phyloP scores from a whole-genome alignment of 1,140 invertebrate species.

The Cyclina sinensis region DNA sequence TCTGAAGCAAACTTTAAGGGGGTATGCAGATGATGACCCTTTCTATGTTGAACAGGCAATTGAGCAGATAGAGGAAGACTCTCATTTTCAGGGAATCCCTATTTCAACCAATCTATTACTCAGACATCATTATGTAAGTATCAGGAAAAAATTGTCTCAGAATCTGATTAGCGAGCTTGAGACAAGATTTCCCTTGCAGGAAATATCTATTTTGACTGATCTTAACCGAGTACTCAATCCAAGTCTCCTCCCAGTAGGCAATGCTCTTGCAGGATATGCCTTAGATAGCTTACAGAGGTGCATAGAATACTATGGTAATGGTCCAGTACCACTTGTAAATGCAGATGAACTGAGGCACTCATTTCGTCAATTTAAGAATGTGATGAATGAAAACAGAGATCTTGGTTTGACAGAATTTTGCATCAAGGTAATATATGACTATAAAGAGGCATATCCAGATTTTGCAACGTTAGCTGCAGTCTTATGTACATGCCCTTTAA shows the following conservation, averaged over 20 bases:
- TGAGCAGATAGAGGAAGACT: too few species aligned
- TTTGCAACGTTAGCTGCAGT: background rate
- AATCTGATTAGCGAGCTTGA: too few species aligned
- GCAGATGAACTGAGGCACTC: constrained; percentile 10
- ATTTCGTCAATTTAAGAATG: constrained; percentile 33
- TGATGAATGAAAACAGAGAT: constrained; percentile 22
- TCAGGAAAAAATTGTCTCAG: too few species aligned
- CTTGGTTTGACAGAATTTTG: constrained; percentile 13
- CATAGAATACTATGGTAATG: background rate
- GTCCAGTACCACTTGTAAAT: background rate
- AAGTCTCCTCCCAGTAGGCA: background rate
- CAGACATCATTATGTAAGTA: too few species aligned
- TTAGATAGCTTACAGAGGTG: background rate
- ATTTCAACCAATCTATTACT: too few species aligned
- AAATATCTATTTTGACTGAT: too few species aligned
- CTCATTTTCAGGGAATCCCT: too few species aligned
- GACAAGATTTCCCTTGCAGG: too few species aligned
- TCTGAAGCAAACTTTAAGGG: too few species aligned
- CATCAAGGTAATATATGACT: constrained; percentile 2
- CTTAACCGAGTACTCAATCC: too few species aligned
- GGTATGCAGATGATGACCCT: too few species aligned
- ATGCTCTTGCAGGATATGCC: background rate
- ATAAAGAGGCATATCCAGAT: background rate
- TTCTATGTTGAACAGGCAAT: too few species aligned
- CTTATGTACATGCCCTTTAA: constrained; percentile 34